Conservation (phyloP, 2,797 vertebrate genomes). For the Limnodromus scolopaceus region DNA sequence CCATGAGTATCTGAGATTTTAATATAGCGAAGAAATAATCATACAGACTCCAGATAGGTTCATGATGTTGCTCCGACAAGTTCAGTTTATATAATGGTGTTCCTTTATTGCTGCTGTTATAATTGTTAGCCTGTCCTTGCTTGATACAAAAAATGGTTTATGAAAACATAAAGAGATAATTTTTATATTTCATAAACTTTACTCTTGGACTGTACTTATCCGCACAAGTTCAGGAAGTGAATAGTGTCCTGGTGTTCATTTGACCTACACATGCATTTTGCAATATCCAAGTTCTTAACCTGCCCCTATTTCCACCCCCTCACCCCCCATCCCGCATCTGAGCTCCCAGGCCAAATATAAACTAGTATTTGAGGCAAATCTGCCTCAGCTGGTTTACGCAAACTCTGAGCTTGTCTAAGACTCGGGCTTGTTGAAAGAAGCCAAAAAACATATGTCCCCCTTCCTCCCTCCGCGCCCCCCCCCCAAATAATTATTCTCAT, state of each 20-base stretch:
- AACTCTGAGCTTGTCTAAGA: neutral
- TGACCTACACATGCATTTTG: accelerated
- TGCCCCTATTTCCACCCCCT: neutral
- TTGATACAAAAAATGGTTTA: neutral
- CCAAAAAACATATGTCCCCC: neutral
- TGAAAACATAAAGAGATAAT: neutral
- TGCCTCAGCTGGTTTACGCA: neutral
- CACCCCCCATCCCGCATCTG: neutral
- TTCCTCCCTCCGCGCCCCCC: accelerated
- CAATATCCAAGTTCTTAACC: neutral
- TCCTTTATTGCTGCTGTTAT: neutral
- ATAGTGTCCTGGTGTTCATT: neutral
- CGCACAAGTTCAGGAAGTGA: neutral
- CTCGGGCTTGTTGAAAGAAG: neutral
- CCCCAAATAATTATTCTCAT: neutral
- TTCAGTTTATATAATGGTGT: neutral
- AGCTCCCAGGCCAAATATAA: neutral
- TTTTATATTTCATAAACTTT: neutral
- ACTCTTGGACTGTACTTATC: neutral
- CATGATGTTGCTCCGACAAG: neutral
- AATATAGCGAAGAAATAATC: neutral
- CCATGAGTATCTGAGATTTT: neutral
- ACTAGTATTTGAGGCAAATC: neutral
- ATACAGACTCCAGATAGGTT: neutral
- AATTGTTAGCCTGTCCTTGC: neutral